Evolutionary conservation across 2,797 vertebrate species (phyloP), one percentile per base, ranked within the genome.

Genomic region (Sebastes trivittatus): DNA sequence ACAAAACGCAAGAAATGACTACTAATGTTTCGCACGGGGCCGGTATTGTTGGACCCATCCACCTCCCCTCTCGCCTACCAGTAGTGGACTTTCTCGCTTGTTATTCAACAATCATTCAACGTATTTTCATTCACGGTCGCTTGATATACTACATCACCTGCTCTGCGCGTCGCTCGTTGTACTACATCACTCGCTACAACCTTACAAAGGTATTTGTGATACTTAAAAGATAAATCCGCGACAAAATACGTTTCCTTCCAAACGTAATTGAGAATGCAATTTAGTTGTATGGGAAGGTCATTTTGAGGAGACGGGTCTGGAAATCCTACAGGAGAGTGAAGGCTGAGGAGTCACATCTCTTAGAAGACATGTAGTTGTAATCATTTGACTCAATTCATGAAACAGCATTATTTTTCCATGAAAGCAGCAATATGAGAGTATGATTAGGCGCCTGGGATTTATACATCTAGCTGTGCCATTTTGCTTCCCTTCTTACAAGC

Each of bases 51-150:
- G 36, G 13, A 14, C 5, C 36, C 13, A 38, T 38, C 36, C 36
- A 0, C 36, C 36, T 38, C 36, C 2, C 13, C 0, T 14, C 2
- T 0, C 5, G 5, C 13, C 5, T 0, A 38, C 5, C 13, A 38
- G 36, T 38, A 38, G 13, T 38, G 13, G 38, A 38, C 38, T 38
- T 38, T 38, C 38, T 38, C 38, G 0, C 38, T 14, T 38, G 38
- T 38, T 38, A 38, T 38, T 38, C 38, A 38, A 38, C 14, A 38
- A 38, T 38, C 0, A 38, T 38, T 38, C 38, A 38, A 14, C 13
- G 2, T 38, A 38, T 38, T 38, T 38, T 38, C 36, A 14, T 38
- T 38, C 13, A 14, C 36, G 11, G 36, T 0, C 11, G 13, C 36
- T 38, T 38, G 13, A 38, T 38, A 38, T 38, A 38, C 36, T 38